These are phyloP conservation scores for Lepidocyrtinus sp. DNA, from an alignment of 2,888 invertebrate genomes.

Conservation along the genomic window DNA sequence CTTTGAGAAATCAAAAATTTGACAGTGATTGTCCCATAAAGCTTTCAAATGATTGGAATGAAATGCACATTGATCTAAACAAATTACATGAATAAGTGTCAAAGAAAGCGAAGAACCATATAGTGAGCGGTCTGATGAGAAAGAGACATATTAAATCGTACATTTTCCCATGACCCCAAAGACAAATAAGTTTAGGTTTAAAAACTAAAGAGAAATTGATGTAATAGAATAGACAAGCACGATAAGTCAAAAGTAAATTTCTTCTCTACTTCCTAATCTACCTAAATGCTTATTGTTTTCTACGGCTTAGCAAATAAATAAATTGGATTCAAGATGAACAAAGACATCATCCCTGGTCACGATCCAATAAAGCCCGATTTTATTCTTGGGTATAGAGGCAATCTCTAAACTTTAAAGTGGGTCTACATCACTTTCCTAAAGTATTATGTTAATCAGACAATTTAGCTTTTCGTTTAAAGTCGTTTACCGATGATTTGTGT, in stretches of 20 bases:
- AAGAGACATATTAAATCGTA: conserved; percentile 26
- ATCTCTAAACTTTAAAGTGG: conserved; percentile 18
- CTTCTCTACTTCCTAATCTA: background rate
- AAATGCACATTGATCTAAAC: conserved; percentile 11
- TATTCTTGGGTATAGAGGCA: conserved; percentile 10
- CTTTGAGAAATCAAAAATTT: conserved; percentile 35
- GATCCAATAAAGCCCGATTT: conserved; percentile 45
- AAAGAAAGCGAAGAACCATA: conserved; percentile 43
- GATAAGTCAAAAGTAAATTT: too few species aligned
- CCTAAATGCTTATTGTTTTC: too few species aligned
- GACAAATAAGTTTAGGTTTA: conserved; percentile 25
- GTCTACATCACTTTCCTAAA: background rate
- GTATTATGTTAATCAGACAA: conserved; percentile 43
- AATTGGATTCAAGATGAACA: background rate
- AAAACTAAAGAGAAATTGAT: background rate
- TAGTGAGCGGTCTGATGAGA: conserved; percentile 40
- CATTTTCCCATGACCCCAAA: conserved; percentile 50
- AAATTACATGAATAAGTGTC: conserved; percentile 25
- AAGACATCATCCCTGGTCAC: conserved; percentile 29
- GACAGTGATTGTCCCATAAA: conserved; percentile 47
- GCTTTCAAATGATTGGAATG: conserved; percentile 44
- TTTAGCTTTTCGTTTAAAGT: conserved; percentile 42
- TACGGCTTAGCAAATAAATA: background rate
- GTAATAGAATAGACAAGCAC: conserved; percentile 3
- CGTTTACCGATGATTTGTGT: conserved; percentile 54